Base-by-base conservation (phyloP, 2,797 vertebrate genomes). In the Ctenopoma multispine region DNA sequence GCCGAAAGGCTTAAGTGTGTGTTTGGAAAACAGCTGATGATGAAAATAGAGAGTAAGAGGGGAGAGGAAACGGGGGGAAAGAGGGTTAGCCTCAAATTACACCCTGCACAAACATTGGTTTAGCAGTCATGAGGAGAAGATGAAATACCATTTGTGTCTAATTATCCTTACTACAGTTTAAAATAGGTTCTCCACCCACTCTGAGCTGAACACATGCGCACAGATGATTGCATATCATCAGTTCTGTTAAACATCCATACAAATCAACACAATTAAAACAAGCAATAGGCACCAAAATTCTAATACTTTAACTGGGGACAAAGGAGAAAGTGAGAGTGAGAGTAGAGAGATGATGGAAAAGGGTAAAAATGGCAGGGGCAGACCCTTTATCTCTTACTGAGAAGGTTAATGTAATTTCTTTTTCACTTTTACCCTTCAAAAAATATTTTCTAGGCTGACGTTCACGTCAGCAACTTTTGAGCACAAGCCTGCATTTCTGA, bases 91-190 rank as follows among this genome's bases (percentile, higher is more conserved):
- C 82, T 89, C 61, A 88, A 89, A 90, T 88, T 80, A 87, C 75
- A 81, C 67, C 71, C 71, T 82, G 78, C 59, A 72, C 80, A 83
- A 91, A 90, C 82, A 83, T 83, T 85, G 86, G 84, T 88, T 89
- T 84, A 88, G 79, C 67, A 84, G 70, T 84, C 87, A 85, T 82
- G 64, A 78, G 79, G 71, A 81, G 65, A 66, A 72, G 61, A 82
- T 71, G 66, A 78, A 79, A 76, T 57, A 70, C 72, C 69, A 77
- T 88, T 82, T 88, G 82, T 67, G 58, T 84, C 72, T 83, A 89
- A 91, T 90, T 87, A 89, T 85, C 75, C 64, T 84, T 27, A 69
- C 62, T 75, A 66, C 48, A 55, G 69, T 71, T 83, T 66, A 82
- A 83, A 78, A 87, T 60, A 78, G 53, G 60, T 47, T 49, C 71